phyloP scores from a whole-genome alignment of 1,140 invertebrate genomes.

The Halotydeus destructor region DNA sequence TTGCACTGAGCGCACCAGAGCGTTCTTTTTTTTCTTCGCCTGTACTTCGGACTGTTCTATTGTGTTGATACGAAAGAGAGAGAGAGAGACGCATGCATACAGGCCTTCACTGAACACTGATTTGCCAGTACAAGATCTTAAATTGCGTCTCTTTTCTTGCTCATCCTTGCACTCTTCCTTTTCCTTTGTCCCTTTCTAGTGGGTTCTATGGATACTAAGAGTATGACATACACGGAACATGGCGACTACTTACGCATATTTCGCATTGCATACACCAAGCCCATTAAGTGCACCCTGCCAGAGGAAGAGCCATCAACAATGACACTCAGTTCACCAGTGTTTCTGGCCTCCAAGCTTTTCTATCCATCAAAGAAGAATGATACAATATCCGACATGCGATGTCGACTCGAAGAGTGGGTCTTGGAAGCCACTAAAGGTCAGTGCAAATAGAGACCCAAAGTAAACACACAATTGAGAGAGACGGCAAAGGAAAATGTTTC shows the following conservation, averaged over 20 bases:
- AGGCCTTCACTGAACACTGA: too few species aligned
- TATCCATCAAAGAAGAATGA: slow-evolving; percentile 8
- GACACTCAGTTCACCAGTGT: not conserved
- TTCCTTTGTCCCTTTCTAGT: slow-evolving; percentile 5
- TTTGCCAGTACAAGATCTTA: too few species aligned
- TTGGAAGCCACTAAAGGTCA: slow-evolving; percentile 8
- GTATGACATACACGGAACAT: slow-evolving; percentile 18
- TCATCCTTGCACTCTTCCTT: too few species aligned
- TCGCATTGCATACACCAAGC: slow-evolving; percentile 14
- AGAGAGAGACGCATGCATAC: too few species aligned
- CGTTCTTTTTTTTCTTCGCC: too few species aligned
- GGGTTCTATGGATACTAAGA: slow-evolving; percentile 11
- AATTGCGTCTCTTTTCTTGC: too few species aligned
- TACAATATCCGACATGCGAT: slow-evolving; percentile 9
- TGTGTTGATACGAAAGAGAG: too few species aligned
- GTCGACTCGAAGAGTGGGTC: slow-evolving; percentile 8
- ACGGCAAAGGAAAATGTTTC: not conserved
- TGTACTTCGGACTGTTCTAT: too few species aligned
- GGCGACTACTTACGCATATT: slow-evolving; percentile 18
- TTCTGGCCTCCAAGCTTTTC: slow-evolving; percentile 6
- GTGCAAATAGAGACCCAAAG: not conserved
- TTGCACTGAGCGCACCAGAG: too few species aligned
- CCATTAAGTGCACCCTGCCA: not conserved
- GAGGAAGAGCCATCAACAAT: not conserved
- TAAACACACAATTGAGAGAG: not conserved